Percentiles rank a stretch among this genome's conserved stretches.
phyloP scores from a whole-genome alignment of 1,140 invertebrate genomes.

The Drosophila nannoptera region DNA sequence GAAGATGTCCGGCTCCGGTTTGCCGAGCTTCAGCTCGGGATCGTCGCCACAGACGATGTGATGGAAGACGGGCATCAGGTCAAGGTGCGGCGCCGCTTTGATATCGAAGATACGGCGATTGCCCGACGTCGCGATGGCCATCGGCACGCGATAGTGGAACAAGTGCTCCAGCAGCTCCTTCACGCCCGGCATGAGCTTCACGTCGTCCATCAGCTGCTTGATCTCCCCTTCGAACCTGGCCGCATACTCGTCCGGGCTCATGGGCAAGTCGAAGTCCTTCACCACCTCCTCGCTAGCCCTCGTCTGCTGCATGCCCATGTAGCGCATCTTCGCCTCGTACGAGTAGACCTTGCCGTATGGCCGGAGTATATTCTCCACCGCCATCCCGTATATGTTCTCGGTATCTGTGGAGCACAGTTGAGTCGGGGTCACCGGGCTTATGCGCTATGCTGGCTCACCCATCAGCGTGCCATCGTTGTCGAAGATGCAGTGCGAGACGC shows the following conservation, averaged over 20 bases:
- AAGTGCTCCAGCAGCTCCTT: constrained; percentile 89
- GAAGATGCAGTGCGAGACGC: constrained; percentile 55
- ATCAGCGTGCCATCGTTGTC: constrained; percentile 60
- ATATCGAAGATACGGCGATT: constrained; percentile 81
- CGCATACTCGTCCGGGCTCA: background rate
- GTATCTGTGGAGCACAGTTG: constrained; percentile 27
- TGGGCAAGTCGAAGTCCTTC: constrained; percentile 20
- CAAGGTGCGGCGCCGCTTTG: constrained; percentile 86
- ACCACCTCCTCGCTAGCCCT: background rate
- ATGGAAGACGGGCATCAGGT: constrained; percentile 86
- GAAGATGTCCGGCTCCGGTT: constrained; percentile 96
- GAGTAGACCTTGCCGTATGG: constrained; percentile 26
- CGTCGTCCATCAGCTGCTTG: background rate
- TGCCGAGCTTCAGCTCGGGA: constrained; percentile 87
- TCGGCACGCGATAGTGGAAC: constrained; percentile 86
- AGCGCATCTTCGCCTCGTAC: constrained; percentile 8
- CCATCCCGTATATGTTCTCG: constrained; percentile 22
- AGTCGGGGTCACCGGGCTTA: no score
- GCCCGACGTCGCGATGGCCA: constrained; percentile 93
- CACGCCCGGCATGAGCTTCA: constrained; percentile 82
- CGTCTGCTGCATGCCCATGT: constrained; percentile 16
- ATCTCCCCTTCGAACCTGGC: background rate
- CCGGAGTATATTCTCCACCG: background rate
- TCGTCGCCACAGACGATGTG: constrained; percentile 93
- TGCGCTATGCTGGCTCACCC: constrained; percentile 23